Conservation (phyloP, 2,888 invertebrate species). For the Frankliniella fusca region DNA sequence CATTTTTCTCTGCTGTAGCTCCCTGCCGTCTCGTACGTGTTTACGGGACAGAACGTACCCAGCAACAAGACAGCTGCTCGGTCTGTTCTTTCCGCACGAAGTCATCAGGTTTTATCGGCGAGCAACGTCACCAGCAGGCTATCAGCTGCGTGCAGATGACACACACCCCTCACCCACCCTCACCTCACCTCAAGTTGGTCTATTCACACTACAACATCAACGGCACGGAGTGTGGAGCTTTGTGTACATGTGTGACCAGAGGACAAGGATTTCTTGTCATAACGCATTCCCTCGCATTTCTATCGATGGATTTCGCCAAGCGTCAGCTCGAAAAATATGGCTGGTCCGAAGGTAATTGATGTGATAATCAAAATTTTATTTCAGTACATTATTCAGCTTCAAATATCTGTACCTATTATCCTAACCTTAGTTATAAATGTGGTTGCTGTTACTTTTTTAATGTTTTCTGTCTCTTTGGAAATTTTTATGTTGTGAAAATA, state of each 20-base stretch:
- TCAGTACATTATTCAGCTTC: too few relatives aligned
- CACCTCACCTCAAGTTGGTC: neutral
- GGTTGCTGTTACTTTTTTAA: too few relatives aligned
- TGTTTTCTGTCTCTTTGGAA: too few relatives aligned
- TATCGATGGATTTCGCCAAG: conserved; percentile 63
- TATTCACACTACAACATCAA: neutral
- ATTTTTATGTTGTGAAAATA: too few relatives aligned
- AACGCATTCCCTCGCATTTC: neutral
- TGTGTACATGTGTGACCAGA: neutral
- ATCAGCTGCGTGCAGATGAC: neutral
- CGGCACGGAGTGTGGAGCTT: neutral
- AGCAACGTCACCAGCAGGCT: neutral
- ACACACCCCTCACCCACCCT: neutral
- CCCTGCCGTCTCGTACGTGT: neutral
- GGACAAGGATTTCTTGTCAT: neutral
- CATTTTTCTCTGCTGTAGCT: neutral
- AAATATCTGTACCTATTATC: neutral
- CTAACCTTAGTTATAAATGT: too few relatives aligned
- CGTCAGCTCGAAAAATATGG: conserved; percentile 71
- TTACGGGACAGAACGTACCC: neutral
- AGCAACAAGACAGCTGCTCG: neutral
- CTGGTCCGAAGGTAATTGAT: conserved; percentile 61
- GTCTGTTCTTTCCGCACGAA: neutral
- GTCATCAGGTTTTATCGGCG: neutral
- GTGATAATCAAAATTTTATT: too few relatives aligned